Base-by-base conservation (phyloP, 2,113 vertebrate genomes). In the Hyperoodon ampullatus region DNA sequence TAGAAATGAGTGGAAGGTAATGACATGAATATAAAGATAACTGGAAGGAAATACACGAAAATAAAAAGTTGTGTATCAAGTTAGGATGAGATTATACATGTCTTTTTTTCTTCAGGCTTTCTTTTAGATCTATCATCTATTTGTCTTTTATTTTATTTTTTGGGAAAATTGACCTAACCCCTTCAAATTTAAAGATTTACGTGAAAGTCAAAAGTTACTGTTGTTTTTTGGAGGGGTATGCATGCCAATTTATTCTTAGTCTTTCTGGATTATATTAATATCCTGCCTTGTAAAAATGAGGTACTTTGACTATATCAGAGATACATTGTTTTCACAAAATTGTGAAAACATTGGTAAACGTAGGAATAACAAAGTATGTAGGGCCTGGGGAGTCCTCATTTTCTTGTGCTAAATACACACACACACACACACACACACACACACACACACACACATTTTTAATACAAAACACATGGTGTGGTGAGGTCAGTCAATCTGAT, bases 391-490 rank as follows among this genome's bases (percentile, higher is more conserved):
- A 94, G 42, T 93, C 55, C 74, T 91, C 11, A 53, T 90, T 92
- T 91, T 92, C 78, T 75, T 86, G 90, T 88, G 66, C 16, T 78
- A 87, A 26, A 78, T 33, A 65, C 61, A 85, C 19, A 88, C 53
- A 87, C 39, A 85, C 19, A 88, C 53, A 87, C 39, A 85, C 63
- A 66, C 93, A 81, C 21, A 50, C 11, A 66, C 42, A 63, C 10
- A 65, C 23, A 61, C 24, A 58, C 30, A 61, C 16, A n/a, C 92
- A 86, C 89, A 80, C 15, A 55, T 30, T 86, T 94, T 94, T 84
- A 95, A 94, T 58, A 74, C 33, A 88, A 85, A 94, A 88, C 94
- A 93, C 81, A 93, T 85, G 82, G 65, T 72, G 70, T 81, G 42
- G 47, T 77, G 77, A 96, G 65, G 83, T 88, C 86, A 87, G 68